Conservation (phyloP, 2,113 vertebrate species). For the Pterocles orientalis region DNA sequence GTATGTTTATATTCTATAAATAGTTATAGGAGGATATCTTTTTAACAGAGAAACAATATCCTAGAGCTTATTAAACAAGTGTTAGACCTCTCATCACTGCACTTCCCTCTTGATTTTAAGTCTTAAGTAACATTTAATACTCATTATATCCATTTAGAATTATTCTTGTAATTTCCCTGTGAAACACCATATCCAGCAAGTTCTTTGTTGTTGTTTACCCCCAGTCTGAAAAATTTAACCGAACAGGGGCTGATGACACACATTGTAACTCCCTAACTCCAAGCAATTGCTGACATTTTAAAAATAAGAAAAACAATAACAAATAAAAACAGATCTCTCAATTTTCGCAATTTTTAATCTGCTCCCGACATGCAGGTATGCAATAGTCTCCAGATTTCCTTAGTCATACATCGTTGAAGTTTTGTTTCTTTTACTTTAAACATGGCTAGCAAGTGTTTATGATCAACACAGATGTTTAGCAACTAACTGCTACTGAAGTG, state of each 20-base stretch:
- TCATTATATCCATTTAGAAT: not conserved
- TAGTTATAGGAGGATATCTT: not conserved
- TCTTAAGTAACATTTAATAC: not conserved
- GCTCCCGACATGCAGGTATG: not conserved
- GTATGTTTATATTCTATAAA: not conserved
- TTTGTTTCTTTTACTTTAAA: not conserved
- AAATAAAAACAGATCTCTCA: not conserved
- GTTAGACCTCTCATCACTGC: not conserved
- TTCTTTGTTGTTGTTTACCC: not conserved
- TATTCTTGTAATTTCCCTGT: not conserved
- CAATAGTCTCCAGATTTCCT: not conserved
- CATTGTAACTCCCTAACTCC: not conserved
- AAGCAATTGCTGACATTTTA: not conserved
- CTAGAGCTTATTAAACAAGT: not conserved
- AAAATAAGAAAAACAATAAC: not conserved
- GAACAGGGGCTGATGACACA: not conserved
- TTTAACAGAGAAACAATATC: not conserved
- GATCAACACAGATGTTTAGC: not conserved
- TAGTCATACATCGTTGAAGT: not conserved
- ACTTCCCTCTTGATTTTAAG: not conserved
- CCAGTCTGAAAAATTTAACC: not conserved
- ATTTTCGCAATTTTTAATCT: not conserved
- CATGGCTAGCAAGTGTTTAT: not conserved
- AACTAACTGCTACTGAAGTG: not conserved
- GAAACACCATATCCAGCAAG: not conserved